These are phyloP conservation scores for Eustalomyia histrio DNA, from an alignment of 2,888 invertebrate species.

Conservation along the genomic window DNA sequence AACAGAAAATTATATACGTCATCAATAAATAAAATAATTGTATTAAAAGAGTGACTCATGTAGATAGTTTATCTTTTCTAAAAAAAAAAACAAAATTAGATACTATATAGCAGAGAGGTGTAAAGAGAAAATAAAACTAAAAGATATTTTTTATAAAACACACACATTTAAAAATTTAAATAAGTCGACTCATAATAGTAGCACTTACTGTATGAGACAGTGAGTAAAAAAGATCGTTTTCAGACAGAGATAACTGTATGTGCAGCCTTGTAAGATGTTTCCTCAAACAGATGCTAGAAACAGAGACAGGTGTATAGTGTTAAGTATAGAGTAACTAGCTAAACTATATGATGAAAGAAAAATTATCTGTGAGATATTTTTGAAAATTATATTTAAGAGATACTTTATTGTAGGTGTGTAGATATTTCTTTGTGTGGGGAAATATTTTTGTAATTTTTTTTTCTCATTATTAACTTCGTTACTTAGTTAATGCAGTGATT, in stretches of 20 bases:
- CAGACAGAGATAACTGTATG: background rate
- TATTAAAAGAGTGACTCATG: background rate
- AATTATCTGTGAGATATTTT: background rate
- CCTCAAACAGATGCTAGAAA: background rate
- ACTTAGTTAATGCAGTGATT: constrained; percentile 73
- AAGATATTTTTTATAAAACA: background rate
- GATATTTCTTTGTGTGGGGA: background rate
- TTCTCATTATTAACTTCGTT: constrained; percentile 35
- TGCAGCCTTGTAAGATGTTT: too few relatives aligned
- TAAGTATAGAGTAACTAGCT: background rate
- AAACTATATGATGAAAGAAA: constrained; percentile 10
- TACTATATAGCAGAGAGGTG: background rate
- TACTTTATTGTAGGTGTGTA: constrained; percentile 23
- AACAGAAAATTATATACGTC: background rate
- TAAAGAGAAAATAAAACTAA: background rate
- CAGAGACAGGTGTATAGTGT: background rate
- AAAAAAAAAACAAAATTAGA: constrained; percentile 7
- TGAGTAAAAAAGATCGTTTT: background rate
- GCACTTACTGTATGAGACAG: constrained; percentile 20
- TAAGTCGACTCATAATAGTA: background rate
- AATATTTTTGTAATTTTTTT: background rate
- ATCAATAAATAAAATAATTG: background rate
- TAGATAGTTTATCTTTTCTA: background rate
- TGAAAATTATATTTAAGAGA: constrained; percentile 54
- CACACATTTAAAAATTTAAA: background rate